Evolutionary conservation across 2,113 vertebrate genomes (phyloP).

Genomic region (Sinocyclocheilus rhinocerous): DNA sequence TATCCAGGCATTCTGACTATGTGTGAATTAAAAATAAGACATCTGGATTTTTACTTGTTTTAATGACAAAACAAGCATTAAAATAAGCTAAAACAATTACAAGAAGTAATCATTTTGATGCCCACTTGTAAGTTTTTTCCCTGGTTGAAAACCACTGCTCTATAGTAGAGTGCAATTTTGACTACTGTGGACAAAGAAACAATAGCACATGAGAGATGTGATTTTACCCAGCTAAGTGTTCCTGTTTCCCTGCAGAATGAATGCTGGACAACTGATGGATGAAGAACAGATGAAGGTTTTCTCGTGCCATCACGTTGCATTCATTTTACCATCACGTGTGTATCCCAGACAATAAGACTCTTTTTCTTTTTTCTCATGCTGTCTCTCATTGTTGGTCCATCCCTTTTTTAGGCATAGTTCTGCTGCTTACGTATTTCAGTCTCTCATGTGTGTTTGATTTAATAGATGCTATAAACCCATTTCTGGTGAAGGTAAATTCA

Average conservation of each 20-base stretch:
- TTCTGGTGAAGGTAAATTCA: no score
- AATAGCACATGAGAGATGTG: background rate
- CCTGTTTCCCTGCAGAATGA: background rate
- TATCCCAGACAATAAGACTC: constrained; percentile 4
- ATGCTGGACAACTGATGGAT: background rate
- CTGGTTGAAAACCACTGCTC: background rate
- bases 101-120: background rate
- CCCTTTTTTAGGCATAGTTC: background rate
- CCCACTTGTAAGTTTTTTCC: background rate
- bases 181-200: background rate
- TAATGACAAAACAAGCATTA: background rate
- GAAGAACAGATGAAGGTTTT: background rate
- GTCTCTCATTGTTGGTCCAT: background rate
- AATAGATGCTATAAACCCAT: background rate
- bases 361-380: background rate
- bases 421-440: background rate
- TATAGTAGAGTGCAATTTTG: background rate
- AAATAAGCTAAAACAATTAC: background rate
- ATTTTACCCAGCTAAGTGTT: background rate
- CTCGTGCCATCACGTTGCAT: constrained; percentile 5
- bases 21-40: background rate
- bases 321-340: constrained; percentile 4
- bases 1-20: background rate
- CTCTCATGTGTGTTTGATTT: background rate
- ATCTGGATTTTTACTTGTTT: background rate